These are phyloP conservation scores for Actinia tenebrosa DNA, from an alignment of 64 coral and sea anemone genomes.

Conservation along the genomic window DNA sequence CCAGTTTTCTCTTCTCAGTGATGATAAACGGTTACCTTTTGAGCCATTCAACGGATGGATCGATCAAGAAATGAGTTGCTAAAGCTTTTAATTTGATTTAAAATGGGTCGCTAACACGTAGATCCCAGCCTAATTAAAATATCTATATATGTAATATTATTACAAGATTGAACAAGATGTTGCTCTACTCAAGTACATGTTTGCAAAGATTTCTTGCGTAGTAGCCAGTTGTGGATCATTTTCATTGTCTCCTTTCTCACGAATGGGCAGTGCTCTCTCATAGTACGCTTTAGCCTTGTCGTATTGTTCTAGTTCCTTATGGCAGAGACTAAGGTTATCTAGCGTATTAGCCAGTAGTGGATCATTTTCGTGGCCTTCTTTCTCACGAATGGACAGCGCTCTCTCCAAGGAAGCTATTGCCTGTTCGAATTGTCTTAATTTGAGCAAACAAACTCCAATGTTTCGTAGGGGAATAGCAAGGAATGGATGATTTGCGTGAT, in stretches of 20 bases:
- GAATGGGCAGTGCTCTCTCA: neutral
- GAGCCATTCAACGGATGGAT: too few species aligned
- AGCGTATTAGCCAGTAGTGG: neutral
- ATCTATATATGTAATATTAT: too few species aligned
- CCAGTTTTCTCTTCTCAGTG: too few species aligned
- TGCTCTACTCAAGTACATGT: too few species aligned
- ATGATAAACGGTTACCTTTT: too few species aligned
- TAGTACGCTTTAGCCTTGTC: constrained; percentile 1
- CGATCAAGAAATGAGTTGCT: too few species aligned
- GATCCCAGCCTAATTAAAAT: too few species aligned
- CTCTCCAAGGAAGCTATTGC: neutral
- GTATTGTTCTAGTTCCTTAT: neutral
- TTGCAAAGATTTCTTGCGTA: neutral
- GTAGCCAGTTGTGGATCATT: neutral
- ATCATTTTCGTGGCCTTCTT: neutral
- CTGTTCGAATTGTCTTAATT: neutral
- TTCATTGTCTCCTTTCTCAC: neutral
- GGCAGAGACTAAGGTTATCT: neutral
- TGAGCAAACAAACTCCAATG: neutral
- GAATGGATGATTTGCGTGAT: neutral
- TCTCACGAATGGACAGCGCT: neutral
- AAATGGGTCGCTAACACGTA: too few species aligned
- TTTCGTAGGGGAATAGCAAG: neutral
- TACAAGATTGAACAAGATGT: too few species aligned
- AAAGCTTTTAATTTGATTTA: too few species aligned